phyloP scores from a whole-genome alignment of 2,888 invertebrate species.

The Oxyteleia sp. region DNA sequence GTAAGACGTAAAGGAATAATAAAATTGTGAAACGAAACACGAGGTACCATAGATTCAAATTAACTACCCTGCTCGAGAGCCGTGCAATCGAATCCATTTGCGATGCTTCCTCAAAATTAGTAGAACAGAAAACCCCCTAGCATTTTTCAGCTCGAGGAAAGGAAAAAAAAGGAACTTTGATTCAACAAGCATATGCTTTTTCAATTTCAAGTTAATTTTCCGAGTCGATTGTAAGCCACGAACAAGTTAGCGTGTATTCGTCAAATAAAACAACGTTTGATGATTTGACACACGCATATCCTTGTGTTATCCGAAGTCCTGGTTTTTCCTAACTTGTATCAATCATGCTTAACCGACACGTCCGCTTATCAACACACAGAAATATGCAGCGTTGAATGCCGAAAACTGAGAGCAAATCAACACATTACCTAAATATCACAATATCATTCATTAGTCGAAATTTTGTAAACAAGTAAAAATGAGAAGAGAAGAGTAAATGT shows the following conservation, averaged over 20 bases:
- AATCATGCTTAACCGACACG: slow-evolving; percentile 1
- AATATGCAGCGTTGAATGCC: not conserved
- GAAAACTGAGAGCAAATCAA: not conserved
- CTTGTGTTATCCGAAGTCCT: slow-evolving; percentile 36
- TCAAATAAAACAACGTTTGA: not conserved
- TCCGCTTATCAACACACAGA: slow-evolving; percentile 1
- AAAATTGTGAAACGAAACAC: slow-evolving; percentile 69
- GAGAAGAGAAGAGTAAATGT: not conserved
- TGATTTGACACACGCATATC: slow-evolving; percentile 31
- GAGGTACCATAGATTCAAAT: slow-evolving; percentile 54
- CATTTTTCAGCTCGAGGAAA: slow-evolving; percentile 2
- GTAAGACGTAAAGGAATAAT: slow-evolving; percentile 63
- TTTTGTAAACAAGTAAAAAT: slow-evolving; percentile 24
- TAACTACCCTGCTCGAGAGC: slow-evolving; percentile 33
- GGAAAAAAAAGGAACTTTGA: slow-evolving; percentile 14
- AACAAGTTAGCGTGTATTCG: too few relatives aligned
- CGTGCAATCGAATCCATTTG: slow-evolving; percentile 40
- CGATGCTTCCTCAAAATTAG: slow-evolving; percentile 41
- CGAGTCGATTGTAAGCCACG: not conserved
- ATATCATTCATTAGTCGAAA: slow-evolving; percentile 7
- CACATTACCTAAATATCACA: slow-evolving; percentile 1
- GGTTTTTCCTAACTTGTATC: slow-evolving; percentile 11
- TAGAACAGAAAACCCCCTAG: slow-evolving; percentile 18
- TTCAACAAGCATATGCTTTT: slow-evolving; percentile 19
- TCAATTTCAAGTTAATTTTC: not conserved